Evolutionary conservation across 2,113 vertebrate species (phyloP).

Genomic region (Scatophagus argus): DNA sequence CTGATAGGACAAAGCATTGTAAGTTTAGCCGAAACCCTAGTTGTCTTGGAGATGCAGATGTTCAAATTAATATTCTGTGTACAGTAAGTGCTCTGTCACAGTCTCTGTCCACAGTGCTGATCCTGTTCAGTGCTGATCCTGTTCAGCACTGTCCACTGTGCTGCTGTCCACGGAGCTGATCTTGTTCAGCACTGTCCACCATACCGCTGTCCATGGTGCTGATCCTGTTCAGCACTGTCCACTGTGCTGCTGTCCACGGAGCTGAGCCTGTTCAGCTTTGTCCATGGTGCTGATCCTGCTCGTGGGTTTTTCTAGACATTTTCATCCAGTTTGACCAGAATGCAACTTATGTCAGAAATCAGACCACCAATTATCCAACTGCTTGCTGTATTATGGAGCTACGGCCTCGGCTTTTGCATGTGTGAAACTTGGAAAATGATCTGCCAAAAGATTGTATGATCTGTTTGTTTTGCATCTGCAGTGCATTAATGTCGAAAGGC

Average conservation of each 20-base stretch:
- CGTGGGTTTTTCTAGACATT: conserved; percentile 1
- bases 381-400: not conserved
- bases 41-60: no score
- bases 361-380: conserved; percentile 17
- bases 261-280: conserved; percentile 13
- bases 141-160: no score
- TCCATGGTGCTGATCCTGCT: conserved; percentile 26
- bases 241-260: conserved; percentile 23
- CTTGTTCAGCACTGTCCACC: no score
- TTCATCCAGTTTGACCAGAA: not conserved
- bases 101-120: no score
- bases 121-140: no score
- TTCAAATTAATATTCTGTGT: not conserved
- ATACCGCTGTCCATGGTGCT: conserved; percentile 33
- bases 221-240: not conserved
- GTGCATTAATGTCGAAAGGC: not conserved
- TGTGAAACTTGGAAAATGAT: not conserved
- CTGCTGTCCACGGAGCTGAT: no score
- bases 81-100: not conserved
- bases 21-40: no score
- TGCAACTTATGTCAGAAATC: not conserved
- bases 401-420: not conserved
- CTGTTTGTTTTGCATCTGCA: conserved; percentile 25
- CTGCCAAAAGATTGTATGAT: not conserved
- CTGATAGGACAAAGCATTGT: not conserved